Base-by-base conservation (phyloP, 2,888 invertebrate genomes). In the Volucella zonaria region DNA sequence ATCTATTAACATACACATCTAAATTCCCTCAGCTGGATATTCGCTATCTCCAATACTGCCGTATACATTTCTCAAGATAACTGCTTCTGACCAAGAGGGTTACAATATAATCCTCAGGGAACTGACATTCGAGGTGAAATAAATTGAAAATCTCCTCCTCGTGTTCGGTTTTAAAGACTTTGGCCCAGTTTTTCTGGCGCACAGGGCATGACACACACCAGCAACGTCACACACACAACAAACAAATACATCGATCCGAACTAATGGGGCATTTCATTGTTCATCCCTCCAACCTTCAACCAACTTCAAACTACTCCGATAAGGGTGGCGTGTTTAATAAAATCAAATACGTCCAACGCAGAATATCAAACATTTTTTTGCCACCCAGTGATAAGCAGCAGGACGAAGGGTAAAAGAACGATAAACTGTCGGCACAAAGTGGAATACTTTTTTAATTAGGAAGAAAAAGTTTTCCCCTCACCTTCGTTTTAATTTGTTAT, bases 291-390 rank as follows among this genome's bases (percentile, higher is more conserved):
- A 31, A 31, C 31, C 31, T 31, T 31, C 31, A 6, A 31, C 31
- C 31, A 31, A 31, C 31, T 31, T 31, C 31, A 31, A 31, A 31
- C 31, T 31, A 31, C 31, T 6, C 6, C 6, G 31, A 31, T 6
- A 31, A 31, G 31, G 31, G 31, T 31, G 31, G 31, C 31, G 31
- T 31, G 58, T 49, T 18, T 49, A 51, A 43, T 59, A 61, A 61
- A 51, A 71, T 73, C 52, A 62, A 73, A 73, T 52, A 43, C 43
- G 3, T 11, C 45, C 52, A 54, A 52, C 42, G 42, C 23, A 56
- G 45, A 56, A 15, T 38, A 58, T 40, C 10, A n/a, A 15, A 4
- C 23, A 45, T 14, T 66, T 4, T n/a, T 68, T 18, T 58, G 47
- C 18, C 15, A 14, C 31, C 40, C 12, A 67, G n/a, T 67, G 54